These are phyloP conservation scores for Frieseomelitta varia DNA, from an alignment of 1,140 invertebrate species.

Conservation along the genomic window DNA sequence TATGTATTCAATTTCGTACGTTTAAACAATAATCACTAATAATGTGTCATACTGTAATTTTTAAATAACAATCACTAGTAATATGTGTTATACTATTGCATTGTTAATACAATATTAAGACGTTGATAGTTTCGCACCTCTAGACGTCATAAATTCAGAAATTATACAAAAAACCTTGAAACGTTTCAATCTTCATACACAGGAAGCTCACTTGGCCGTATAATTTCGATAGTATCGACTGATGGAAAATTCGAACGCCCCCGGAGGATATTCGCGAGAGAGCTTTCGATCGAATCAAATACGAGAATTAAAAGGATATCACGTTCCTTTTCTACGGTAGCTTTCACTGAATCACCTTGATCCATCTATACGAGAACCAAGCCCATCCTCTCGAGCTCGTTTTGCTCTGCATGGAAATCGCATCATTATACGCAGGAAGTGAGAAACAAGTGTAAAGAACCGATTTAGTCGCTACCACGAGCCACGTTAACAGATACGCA, in stretches of 20 bases:
- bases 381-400: conserved; percentile 47
- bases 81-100: too few relatives aligned
- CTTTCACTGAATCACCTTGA: conserved; percentile 58
- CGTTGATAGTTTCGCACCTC: not conserved
- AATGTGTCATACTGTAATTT: not conserved
- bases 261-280: conserved; percentile 37
- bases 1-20: not conserved
- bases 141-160: not conserved
- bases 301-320: conserved; percentile 17
- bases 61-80: too few relatives aligned
- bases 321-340: conserved; percentile 59
- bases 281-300: conserved; percentile 23
- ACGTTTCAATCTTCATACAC: not conserved
- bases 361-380: conserved; percentile 31
- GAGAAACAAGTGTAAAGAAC: conserved; percentile 63
- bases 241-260: not conserved
- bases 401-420: conserved; percentile 66
- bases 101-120: not conserved
- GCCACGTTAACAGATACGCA: not conserved
- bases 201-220: not conserved
- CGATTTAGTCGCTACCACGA: not conserved
- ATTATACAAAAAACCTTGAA: not conserved
- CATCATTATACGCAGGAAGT: conserved; percentile 71
- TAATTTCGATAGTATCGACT: not conserved
- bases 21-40: not conserved